Evolutionary conservation across 2,888 invertebrate genomes (phyloP).

Genomic region (Spicauda simplicius): DNA sequence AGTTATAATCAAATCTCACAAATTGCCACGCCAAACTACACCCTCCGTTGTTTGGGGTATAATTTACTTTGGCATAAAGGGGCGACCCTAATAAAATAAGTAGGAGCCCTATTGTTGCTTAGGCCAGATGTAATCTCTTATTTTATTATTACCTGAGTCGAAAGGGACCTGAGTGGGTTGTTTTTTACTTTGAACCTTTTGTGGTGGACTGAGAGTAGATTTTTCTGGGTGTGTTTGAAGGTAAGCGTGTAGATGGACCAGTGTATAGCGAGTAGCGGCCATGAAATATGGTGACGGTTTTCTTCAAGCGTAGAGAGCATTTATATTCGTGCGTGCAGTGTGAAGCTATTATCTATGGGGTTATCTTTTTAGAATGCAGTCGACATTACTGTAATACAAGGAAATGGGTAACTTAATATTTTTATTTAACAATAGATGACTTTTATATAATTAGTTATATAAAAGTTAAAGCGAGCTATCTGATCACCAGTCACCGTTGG

Average conservation of each 20-base stretch:
- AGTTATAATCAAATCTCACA: conserved; percentile 61
- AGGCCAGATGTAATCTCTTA: conserved; percentile 81
- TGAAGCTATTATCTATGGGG: conserved; percentile 22
- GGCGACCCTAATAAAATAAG: conserved; percentile 66
- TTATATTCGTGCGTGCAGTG: conserved; percentile 30
- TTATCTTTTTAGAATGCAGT: conserved; percentile 21
- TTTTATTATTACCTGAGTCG: conserved; percentile 79
- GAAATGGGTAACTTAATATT: background rate
- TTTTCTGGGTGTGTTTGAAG: conserved; percentile 30
- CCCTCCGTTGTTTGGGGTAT: conserved; percentile 42
- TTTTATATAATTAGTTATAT: no score
- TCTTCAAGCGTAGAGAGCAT: conserved; percentile 32
- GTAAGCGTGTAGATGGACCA: conserved; percentile 22
- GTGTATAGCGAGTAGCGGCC: conserved; percentile 29
- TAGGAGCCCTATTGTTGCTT: conserved; percentile 78
- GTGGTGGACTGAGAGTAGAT: conserved; percentile 17
- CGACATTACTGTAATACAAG: conserved; percentile 14
- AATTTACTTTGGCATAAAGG: conserved; percentile 47
- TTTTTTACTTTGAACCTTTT: conserved; percentile 46
- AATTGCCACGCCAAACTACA: conserved; percentile 45
- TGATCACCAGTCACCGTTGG: no score
- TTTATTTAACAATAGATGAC: background rate
- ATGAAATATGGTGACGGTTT: conserved; percentile 36
- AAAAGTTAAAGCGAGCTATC: no score
- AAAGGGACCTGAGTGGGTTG: conserved; percentile 57